Evolutionary conservation across 2,888 invertebrate species (phyloP).

Genomic region (Rhopalosiphum nymphaeae): DNA sequence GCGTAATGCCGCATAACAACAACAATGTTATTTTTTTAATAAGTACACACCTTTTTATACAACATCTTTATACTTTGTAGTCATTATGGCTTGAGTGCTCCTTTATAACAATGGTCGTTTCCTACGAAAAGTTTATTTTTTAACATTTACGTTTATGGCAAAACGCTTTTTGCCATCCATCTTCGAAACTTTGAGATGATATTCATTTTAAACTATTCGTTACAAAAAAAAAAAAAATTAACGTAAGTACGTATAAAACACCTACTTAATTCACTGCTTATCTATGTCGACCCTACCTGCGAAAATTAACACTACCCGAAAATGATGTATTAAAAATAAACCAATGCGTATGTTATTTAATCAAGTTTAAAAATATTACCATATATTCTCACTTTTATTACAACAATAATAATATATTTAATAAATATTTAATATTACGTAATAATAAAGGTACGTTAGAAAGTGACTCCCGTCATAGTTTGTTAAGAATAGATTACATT

Average conservation of each 20-base stretch:
- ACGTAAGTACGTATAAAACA: background rate
- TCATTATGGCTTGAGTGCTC: conserved; percentile 57
- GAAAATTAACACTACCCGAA: background rate
- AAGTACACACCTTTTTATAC: conserved; percentile 58
- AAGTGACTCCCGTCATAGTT: background rate
- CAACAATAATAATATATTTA: background rate
- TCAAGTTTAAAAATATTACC: background rate
- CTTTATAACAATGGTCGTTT: conserved; percentile 50
- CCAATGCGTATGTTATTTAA: background rate
- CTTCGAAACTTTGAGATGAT: background rate
- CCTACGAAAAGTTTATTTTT: conserved; percentile 47
- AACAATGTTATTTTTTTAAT: conserved; percentile 57
- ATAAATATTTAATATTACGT: background rate
- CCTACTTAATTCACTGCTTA: background rate
- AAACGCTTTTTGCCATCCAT: conserved; percentile 45
- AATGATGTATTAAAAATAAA: background rate
- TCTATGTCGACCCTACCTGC: background rate
- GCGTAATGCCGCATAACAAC: conserved; percentile 45
- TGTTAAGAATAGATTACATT: background rate
- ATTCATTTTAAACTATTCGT: background rate
- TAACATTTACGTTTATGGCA: conserved; percentile 52
- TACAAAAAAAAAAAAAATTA: background rate
- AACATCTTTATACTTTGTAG: conserved; percentile 48
- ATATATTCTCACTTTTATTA: background rate
- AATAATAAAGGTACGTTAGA: background rate